phyloP scores from a whole-genome alignment of 2,113 vertebrate genomes.

The Rhinolophus sinicus region DNA sequence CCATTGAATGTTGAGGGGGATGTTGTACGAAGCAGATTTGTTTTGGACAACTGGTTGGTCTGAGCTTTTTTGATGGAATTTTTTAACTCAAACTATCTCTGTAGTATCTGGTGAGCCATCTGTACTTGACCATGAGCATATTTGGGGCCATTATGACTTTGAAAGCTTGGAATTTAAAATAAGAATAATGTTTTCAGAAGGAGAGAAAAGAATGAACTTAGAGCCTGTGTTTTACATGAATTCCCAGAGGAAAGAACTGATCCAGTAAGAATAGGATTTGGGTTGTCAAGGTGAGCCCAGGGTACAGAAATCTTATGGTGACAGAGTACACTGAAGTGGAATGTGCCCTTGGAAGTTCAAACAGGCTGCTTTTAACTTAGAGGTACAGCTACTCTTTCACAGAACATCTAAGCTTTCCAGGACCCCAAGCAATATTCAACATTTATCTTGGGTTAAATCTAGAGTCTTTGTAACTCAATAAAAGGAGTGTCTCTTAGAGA shows the following conservation, averaged over 20 bases:
- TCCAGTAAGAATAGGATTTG: neutral
- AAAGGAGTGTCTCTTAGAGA: slow-evolving; percentile 58
- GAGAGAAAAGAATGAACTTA: neutral
- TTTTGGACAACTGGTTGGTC: neutral
- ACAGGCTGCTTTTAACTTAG: slow-evolving; percentile 44
- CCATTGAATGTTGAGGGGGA: neutral
- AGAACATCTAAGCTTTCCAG: slow-evolving; percentile 32
- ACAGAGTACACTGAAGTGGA: neutral
- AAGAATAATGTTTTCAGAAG: neutral
- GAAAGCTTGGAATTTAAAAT: neutral
- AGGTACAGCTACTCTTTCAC: slow-evolving; percentile 10
- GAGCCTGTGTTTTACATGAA: neutral
- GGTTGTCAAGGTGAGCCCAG: slow-evolving; percentile 8
- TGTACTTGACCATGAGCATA: neutral
- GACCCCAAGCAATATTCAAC: slow-evolving; percentile 24
- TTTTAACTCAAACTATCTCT: neutral
- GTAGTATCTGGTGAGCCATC: neutral
- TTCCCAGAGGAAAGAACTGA: slow-evolving; percentile 24
- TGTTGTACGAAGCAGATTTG: neutral
- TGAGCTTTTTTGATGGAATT: neutral
- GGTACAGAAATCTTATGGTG: neutral
- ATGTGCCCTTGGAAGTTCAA: slow-evolving; percentile 35
- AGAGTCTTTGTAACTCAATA: slow-evolving; percentile 60
- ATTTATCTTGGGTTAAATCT: slow-evolving; percentile 76
- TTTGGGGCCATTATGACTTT: neutral